phyloP scores from a whole-genome alignment of 1,140 invertebrate genomes.

The Drosophila sulfurigaster region DNA sequence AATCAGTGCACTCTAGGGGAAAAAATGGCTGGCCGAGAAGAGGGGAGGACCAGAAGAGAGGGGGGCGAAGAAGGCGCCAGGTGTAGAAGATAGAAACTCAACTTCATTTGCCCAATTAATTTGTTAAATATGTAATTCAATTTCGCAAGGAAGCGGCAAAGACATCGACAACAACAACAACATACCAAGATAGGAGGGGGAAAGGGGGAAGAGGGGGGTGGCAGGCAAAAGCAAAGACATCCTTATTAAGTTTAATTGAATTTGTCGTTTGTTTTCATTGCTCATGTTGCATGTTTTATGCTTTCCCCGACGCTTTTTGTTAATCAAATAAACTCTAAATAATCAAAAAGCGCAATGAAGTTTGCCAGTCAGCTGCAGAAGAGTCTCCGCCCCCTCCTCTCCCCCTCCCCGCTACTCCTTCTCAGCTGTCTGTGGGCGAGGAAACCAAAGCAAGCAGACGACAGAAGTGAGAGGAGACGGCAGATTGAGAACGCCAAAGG shows the following conservation, averaged over 20 bases:
- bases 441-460: slow-evolving; percentile 18
- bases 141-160: slow-evolving; percentile 49
- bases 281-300: slow-evolving; percentile 13
- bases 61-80: not conserved
- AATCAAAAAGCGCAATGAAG: slow-evolving; percentile 50
- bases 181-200: not conserved
- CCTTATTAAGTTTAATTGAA: slow-evolving; percentile 80
- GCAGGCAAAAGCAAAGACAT: slow-evolving; percentile 54
- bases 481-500: slow-evolving; percentile 10
- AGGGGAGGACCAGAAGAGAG: too few relatives aligned
- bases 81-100: slow-evolving; percentile 10
- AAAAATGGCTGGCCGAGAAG: too few relatives aligned
- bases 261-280: slow-evolving; percentile 59
- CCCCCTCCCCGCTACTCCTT: not conserved
- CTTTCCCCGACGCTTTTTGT: slow-evolving; percentile 39
- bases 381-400: not conserved
- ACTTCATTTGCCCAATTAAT: slow-evolving; percentile 74
- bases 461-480: not conserved
- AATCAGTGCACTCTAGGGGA: not conserved
- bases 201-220: not conserved
- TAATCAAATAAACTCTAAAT: slow-evolving; percentile 65
- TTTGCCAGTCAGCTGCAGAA: slow-evolving; percentile 18
- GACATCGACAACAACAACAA: slow-evolving; percentile 31
- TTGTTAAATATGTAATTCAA: slow-evolving; percentile 77
- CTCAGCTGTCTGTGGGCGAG: not conserved